Evolutionary conservation across 2,113 vertebrate genomes (phyloP).

Genomic region (Pagrus major): DNA sequence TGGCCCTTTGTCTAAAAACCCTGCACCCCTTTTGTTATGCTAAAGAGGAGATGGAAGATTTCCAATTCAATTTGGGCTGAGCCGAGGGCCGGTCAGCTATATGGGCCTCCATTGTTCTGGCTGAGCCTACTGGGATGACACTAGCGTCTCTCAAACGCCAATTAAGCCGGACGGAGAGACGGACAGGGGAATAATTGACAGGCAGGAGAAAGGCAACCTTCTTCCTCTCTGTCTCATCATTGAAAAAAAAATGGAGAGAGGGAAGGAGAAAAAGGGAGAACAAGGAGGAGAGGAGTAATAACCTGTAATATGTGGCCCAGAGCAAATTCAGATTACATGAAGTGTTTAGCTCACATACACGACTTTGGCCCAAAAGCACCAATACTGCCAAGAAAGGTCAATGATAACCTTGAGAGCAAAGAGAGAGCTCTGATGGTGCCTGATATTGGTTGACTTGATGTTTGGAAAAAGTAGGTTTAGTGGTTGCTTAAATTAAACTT

Average conservation of each 20-base stretch:
- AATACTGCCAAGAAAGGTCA: conserved; percentile 11
- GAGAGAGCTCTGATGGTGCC: background rate
- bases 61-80: conserved; percentile 94
- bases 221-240: conserved; percentile 61
- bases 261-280: conserved; percentile 57
- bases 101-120: conserved; percentile 88
- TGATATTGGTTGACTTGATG: background rate
- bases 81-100: conserved; percentile 93
- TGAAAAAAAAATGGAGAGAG: conserved; percentile 56
- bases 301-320: conserved; percentile 50
- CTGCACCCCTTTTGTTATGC: conserved; percentile 94
- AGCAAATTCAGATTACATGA: conserved; percentile 51
- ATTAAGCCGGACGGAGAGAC: conserved; percentile 90
- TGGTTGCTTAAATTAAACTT: background rate
- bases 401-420: background rate
- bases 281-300: conserved; percentile 43
- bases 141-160: conserved; percentile 93
- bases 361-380: background rate
- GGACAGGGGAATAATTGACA: conserved; percentile 90
- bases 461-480: background rate
- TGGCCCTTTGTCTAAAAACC: conserved; percentile 91
- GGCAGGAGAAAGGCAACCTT: conserved; percentile 86
- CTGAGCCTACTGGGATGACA: conserved; percentile 84
- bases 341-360: conserved; percentile 33
- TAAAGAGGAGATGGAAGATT: conserved; percentile 94